Evolutionary conservation across 2,888 invertebrate species (phyloP).

Genomic region (Eumacrocentrus americanus): DNA sequence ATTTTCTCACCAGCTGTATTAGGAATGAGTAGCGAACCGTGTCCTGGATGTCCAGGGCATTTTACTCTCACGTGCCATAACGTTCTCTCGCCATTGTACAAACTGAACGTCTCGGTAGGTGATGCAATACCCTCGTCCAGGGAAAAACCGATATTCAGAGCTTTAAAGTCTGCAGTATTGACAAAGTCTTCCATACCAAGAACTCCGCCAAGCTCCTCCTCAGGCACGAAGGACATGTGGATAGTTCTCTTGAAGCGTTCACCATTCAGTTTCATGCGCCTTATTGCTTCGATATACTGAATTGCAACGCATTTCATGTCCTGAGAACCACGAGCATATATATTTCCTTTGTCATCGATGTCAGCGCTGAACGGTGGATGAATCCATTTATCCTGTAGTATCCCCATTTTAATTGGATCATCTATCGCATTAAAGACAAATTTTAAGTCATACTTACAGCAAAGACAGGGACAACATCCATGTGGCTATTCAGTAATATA

Average conservation of each 20-base stretch:
- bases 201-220: conserved; percentile 77
- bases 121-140: conserved; percentile 76
- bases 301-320: conserved; percentile 87
- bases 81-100: conserved; percentile 71
- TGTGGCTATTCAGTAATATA: conserved; percentile 90
- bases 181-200: conserved; percentile 76
- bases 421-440: background rate
- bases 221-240: conserved; percentile 77
- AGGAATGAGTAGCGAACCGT: conserved; percentile 74
- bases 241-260: conserved; percentile 70
- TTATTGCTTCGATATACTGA: conserved; percentile 78
- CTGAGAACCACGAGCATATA: conserved; percentile 75
- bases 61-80: conserved; percentile 73
- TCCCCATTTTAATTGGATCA: background rate
- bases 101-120: conserved; percentile 56
- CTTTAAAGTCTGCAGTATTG: conserved; percentile 70
- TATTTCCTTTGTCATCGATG: conserved; percentile 83
- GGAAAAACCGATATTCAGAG: conserved; percentile 77
- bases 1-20: conserved; percentile 79
- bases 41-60: conserved; percentile 75
- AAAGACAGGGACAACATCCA: conserved; percentile 96
- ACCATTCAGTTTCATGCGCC: conserved; percentile 68
- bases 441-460: conserved; percentile 67
- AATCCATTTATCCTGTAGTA: conserved; percentile 82
- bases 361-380: conserved; percentile 87